Evolutionary conservation across 64 coral and sea anemone genomes (phyloP).

Genomic region (Stichodactyla helianthus): DNA sequence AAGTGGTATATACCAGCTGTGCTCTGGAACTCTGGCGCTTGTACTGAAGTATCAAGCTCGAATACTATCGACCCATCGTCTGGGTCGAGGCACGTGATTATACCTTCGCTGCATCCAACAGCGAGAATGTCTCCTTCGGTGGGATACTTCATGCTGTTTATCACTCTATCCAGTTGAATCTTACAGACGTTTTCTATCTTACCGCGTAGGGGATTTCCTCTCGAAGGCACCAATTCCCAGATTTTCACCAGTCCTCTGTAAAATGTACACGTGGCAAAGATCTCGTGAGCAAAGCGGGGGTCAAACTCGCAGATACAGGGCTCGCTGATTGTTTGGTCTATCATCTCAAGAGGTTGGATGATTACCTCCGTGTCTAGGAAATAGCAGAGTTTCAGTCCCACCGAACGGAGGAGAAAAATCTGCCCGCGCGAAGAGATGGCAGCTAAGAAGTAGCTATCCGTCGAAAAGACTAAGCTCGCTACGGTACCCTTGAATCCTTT

Average conservation of each 20-base stretch:
- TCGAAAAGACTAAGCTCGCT: conserved; percentile 33
- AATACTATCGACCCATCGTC: conserved; percentile 34
- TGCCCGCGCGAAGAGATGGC: conserved; percentile 23
- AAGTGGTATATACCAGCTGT: conserved; percentile 34
- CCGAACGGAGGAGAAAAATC: conserved; percentile 21
- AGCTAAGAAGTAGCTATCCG: conserved; percentile 21
- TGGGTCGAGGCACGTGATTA: conserved; percentile 26
- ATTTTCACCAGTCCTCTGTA: conserved; percentile 33
- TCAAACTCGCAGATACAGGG: conserved; percentile 36
- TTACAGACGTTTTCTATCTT: not conserved
- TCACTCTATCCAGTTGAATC: not conserved
- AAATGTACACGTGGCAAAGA: conserved; percentile 39
- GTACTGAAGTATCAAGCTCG: conserved; percentile 25
- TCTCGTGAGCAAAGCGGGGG: conserved; percentile 24
- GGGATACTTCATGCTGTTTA: conserved; percentile 44
- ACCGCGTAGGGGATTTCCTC: not conserved
- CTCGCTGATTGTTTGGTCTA: conserved; percentile 16
- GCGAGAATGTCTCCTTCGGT: conserved; percentile 30
- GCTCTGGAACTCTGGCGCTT: conserved; percentile 44
- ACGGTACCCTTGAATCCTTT: conserved; percentile 29
- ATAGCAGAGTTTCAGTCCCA: not conserved
- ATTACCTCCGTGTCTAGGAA: conserved; percentile 12
- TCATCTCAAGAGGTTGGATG: conserved; percentile 21
- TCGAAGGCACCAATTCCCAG: conserved; percentile 28
- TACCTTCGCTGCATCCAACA: conserved; percentile 34